These are phyloP conservation scores for Xestia ashworthii DNA, from an alignment of 2,888 invertebrate genomes.

Conservation along the genomic window DNA sequence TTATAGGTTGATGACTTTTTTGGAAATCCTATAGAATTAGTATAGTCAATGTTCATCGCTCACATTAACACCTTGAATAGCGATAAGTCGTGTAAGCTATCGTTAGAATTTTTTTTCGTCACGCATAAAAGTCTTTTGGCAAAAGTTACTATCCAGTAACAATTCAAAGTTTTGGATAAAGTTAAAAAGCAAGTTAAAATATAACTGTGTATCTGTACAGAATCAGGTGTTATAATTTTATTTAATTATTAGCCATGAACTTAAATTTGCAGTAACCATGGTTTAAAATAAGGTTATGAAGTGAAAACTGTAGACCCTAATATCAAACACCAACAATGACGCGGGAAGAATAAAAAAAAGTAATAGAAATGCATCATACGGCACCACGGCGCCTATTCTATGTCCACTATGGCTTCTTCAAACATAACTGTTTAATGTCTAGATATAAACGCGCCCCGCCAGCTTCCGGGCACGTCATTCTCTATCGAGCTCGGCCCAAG, in stretches of 20 bases:
- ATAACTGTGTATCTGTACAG: not conserved
- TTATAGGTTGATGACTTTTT: no score
- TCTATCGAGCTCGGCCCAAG: conserved; percentile 79
- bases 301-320: not conserved
- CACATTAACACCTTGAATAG: not conserved
- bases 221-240: not conserved
- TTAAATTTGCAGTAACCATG: not conserved
- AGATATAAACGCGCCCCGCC: conserved; percentile 84
- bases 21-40: no score
- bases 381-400: conserved; percentile 74
- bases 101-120: no score
- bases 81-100: not conserved
- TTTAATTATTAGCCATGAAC: not conserved
- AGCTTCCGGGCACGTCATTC: conserved; percentile 89
- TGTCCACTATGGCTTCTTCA: conserved; percentile 76
- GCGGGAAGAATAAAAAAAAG: conserved; percentile 13
- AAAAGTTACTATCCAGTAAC: not conserved
- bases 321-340: not conserved
- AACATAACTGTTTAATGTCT: conserved; percentile 89
- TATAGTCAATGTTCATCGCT: no score
- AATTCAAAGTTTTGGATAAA: not conserved
- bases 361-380: conserved; percentile 56
- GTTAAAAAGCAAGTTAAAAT: not conserved
- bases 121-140: not conserved
- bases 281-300: not conserved